Conservation (phyloP, 1,140 invertebrate genomes). For the Cydia splendana region DNA sequence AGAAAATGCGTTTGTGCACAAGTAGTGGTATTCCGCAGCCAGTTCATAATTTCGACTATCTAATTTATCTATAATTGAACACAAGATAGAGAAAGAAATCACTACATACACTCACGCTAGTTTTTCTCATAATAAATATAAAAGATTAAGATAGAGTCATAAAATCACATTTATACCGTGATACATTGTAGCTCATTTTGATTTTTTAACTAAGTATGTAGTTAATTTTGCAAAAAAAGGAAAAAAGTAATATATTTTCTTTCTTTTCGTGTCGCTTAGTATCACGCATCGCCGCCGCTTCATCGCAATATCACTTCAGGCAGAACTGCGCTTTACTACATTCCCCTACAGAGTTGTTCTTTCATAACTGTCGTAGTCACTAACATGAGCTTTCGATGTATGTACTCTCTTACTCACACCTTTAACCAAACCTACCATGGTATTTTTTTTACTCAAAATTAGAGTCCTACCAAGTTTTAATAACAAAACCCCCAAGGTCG, state of each 20-base stretch:
- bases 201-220: too few species aligned
- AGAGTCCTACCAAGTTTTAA: not conserved
- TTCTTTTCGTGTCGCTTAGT: constrained; percentile 38
- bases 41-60: too few species aligned
- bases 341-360: not conserved
- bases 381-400: constrained; percentile 35
- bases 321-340: constrained; percentile 41
- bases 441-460: not conserved
- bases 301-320: constrained; percentile 42
- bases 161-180: too few species aligned
- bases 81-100: too few species aligned
- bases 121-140: too few species aligned
- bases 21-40: too few species aligned
- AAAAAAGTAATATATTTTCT: not conserved
- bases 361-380: not conserved
- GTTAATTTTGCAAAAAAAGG: not conserved
- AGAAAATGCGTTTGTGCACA: too few species aligned
- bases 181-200: too few species aligned
- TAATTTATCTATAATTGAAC: too few species aligned
- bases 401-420: constrained; percentile 12
- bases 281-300: constrained; percentile 62
- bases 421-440: constrained; percentile 28
- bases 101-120: too few species aligned
- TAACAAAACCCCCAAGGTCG: not conserved
- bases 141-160: too few species aligned